These are phyloP conservation scores for Linyphia triangularis DNA, from an alignment of 2,888 invertebrate species.

Conservation along the genomic window DNA sequence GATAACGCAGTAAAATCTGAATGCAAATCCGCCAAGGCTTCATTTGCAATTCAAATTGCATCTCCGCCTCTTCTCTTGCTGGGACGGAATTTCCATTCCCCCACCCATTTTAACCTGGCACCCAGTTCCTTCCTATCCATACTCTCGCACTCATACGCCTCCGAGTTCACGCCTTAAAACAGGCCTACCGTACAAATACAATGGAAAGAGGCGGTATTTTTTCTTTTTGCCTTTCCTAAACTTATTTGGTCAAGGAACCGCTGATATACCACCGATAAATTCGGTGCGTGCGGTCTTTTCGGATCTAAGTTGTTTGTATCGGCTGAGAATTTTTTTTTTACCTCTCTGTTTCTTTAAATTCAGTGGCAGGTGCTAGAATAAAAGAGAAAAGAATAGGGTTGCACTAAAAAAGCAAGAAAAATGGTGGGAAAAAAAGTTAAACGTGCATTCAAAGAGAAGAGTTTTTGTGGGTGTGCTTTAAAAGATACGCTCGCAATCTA, in stretches of 20 bases:
- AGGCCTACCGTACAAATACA: constrained; percentile 7
- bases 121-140: background rate
- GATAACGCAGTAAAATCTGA: constrained; percentile 62
- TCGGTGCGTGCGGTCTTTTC: constrained; percentile 40
- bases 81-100: constrained; percentile 46
- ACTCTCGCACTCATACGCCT: background rate
- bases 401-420: background rate
- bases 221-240: constrained; percentile 20
- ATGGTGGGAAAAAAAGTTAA: too few relatives aligned
- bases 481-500: constrained; percentile 43
- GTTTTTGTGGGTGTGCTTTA: constrained; percentile 7
- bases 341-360: background rate
- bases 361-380: constrained; percentile 49
- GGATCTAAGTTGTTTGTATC: constrained; percentile 13
- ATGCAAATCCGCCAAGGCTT: constrained; percentile 65
- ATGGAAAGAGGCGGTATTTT: background rate
- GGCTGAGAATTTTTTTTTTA: background rate
- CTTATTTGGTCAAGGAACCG: constrained; percentile 40
- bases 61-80: constrained; percentile 22
- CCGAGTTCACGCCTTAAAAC: background rate
- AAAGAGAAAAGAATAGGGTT: background rate
- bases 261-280: constrained; percentile 56
- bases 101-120: background rate
- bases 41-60: constrained; percentile 62
- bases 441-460: background rate